These are phyloP conservation scores for Pogonognathellus flavescens DNA, from an alignment of 1,140 invertebrate species.

Conservation along the genomic window DNA sequence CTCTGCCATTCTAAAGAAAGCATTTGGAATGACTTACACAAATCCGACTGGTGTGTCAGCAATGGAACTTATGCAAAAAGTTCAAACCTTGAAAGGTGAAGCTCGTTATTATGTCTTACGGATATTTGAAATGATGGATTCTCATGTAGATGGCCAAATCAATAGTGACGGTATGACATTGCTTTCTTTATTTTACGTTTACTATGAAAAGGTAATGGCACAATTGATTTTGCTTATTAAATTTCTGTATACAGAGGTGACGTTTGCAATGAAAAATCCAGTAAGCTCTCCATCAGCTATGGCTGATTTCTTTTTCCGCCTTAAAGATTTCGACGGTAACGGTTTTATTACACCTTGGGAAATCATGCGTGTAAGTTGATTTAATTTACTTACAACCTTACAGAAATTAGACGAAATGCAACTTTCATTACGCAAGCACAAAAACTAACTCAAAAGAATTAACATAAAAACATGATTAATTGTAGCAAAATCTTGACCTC, in stretches of 20 bases:
- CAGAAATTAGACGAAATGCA: no score
- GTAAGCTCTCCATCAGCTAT: background rate
- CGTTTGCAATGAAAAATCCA: background rate
- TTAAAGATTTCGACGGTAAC: background rate
- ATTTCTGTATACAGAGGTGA: background rate
- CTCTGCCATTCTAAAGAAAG: background rate
- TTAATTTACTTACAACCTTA: no score
- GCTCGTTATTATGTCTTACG: background rate
- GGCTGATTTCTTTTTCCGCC: background rate
- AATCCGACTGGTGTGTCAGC: background rate
- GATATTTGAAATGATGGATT: slow-evolving; percentile 9
- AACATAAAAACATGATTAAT: no score
- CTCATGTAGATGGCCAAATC: background rate
- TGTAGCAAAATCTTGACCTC: background rate
- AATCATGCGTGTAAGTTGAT: background rate
- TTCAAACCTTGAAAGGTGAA: background rate
- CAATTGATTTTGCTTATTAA: background rate
- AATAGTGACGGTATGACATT: background rate
- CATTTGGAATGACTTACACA: background rate
- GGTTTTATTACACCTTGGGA: slow-evolving; percentile 16
- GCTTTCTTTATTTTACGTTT: no score
- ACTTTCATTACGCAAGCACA: no score
- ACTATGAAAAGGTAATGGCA: background rate
- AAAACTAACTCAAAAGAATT: no score
- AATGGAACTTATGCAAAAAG: background rate